Percentiles rank a stretch among this genome's conserved stretches.
Conservation (phyloP, 1,140 invertebrate species). For the Drosophila navojoa region DNA sequence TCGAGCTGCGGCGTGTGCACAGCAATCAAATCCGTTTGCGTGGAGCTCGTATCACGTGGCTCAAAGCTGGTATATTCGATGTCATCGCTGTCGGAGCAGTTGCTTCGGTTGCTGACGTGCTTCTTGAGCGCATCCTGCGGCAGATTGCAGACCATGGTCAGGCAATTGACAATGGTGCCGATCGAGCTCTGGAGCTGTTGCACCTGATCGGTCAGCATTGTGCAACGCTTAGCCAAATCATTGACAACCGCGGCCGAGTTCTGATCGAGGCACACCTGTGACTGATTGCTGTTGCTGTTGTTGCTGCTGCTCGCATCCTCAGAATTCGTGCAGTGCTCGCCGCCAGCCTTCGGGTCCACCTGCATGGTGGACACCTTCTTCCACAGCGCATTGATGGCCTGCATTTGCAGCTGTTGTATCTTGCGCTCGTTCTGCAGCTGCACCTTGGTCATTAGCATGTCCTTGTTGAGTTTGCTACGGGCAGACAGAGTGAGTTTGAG, state of each 20-base stretch:
- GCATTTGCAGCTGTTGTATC: conserved; percentile 93
- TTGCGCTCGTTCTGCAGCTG: conserved; percentile 93
- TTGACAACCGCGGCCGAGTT: conserved; percentile 82
- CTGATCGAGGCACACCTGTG: conserved; percentile 66
- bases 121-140: conserved; percentile 83
- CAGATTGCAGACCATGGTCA: conserved; percentile 85
- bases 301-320: conserved; percentile 22
- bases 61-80: conserved; percentile 36
- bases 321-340: conserved; percentile 29
- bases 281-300: conserved; percentile 5
- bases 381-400: conserved; percentile 95
- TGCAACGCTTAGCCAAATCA: conserved; percentile 85
- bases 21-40: conserved; percentile 91
- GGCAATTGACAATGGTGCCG: conserved; percentile 89
- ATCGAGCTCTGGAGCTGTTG: conserved; percentile 90
- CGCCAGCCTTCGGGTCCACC: conserved; percentile 65
- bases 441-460: conserved; percentile 92
- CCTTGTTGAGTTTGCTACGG: conserved; percentile 89
- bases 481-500: not conserved
- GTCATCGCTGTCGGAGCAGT: conserved; percentile 38
- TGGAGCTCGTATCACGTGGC: conserved; percentile 86
- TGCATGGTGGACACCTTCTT: conserved; percentile 92
- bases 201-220: conserved; percentile 86
- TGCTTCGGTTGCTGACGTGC: conserved; percentile 37
- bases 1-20: conserved; percentile 89